Evolutionary conservation across 2,113 vertebrate genomes (phyloP), one percentile per base, ranked within the genome.

Genomic region (Heterotilapia buettikoferi): DNA sequence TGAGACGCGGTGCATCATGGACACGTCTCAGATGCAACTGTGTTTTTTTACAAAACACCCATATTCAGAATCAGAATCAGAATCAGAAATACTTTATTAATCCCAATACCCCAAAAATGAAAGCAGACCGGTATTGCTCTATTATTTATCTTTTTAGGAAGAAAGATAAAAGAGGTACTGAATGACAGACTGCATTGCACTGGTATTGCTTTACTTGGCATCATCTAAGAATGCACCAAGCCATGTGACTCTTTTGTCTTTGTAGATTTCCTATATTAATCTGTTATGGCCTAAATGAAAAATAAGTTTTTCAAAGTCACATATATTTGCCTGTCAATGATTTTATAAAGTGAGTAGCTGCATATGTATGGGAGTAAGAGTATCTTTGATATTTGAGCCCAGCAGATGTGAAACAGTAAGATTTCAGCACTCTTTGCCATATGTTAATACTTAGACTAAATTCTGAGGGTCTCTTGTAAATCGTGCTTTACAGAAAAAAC

Each of bases 381-480:
- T 6, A n/a, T 53, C 43, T 86, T 89, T 89, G 84, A 85, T 87
- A 54, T 86, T 84, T 79, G 68, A 93, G 63, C 52, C 53, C 47
- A 83, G 61, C 66, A 83, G 7, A 90, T 86, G 68, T 71, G 52
- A 38, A 80, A 21, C 26, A 71, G 38, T 63, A 36, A 76, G 38
- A 86, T 71, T 87, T 61, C 40, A 16, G 40, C 12, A 7, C 83
- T 86, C 21, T 10, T 29, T 84, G 26, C 47, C 89, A 90, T 59
- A 80, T 92, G 89, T 87, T 89, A 52, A 76, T 85, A 83, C 79
- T 91, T 86, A 83, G 73, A 38, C 16, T 31, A 19, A 61, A 26
- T 50, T 86, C 14, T 88, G 47, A 57, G 71, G 12, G 40, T 87
- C 3, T 83, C 56, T 89, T 53, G 80, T 53, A 83, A 88, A 89